Percentiles rank a stretch among this genome's conserved stretches.
phyloP scores from a whole-genome alignment of 2,888 invertebrate species.

The Gymnosoma rotundatum region DNA sequence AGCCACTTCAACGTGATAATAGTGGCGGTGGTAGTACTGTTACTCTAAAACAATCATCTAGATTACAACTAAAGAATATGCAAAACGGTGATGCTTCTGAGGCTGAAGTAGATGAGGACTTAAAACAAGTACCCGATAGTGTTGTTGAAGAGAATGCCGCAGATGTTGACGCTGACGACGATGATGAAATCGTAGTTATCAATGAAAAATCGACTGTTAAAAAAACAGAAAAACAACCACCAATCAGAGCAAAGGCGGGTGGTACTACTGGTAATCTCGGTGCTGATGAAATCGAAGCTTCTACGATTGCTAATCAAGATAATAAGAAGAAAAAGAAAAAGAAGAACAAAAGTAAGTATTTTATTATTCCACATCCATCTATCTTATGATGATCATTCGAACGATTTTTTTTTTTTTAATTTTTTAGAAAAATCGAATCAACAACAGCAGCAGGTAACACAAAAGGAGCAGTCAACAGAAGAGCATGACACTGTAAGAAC shows the following conservation, averaged over 20 bases:
- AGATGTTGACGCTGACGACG: conserved; percentile 73
- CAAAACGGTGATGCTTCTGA: conserved; percentile 73
- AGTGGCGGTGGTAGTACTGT: conserved; percentile 53
- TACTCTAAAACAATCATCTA: conserved; percentile 20
- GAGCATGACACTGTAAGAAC: conserved; percentile 72
- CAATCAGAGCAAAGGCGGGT: conserved; percentile 30
- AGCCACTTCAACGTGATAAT: conserved; percentile 54
- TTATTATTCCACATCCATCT: background rate
- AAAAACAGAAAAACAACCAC: conserved; percentile 49
- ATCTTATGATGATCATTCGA: too few relatives aligned
- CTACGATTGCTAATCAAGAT: conserved; percentile 65
- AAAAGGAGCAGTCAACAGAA: conserved; percentile 68
- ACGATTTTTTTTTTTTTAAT: conserved; percentile 12
- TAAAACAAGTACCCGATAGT: conserved; percentile 68
- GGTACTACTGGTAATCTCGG: conserved; percentile 3
- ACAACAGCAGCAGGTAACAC: conserved; percentile 55
- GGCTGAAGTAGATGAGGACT: conserved; percentile 72
- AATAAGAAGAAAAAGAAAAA: conserved; percentile 78
- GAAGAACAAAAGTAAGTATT: conserved; percentile 79
- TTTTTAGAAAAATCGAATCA: conserved; percentile 78
- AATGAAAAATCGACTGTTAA: conserved; percentile 58
- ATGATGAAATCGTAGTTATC: conserved; percentile 71
- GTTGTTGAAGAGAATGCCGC: conserved; percentile 71
- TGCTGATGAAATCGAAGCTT: conserved; percentile 65
- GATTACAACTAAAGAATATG: conserved; percentile 16